A percentile compares a stretch with the other conserved stretches of the same genome.
These are phyloP conservation scores for Heteractis magnifica DNA, from an alignment of 92 coral and sea anemone genomes.

Conservation along the genomic window DNA sequence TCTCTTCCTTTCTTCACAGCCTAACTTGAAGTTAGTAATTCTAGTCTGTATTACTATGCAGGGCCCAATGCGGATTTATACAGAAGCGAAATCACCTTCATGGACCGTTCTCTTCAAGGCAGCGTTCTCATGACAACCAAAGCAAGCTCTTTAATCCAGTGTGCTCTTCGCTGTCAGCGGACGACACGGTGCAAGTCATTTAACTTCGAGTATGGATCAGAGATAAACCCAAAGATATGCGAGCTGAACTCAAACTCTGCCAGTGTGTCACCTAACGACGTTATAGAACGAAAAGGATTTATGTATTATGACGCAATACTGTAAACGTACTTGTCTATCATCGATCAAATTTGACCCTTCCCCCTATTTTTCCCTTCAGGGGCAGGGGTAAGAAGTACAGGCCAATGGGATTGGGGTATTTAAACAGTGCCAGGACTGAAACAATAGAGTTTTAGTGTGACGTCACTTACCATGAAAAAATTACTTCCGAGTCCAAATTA, in stretches of 20 bases:
- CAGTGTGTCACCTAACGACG: constrained; percentile 3
- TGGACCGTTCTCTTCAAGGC: constrained; percentile 41
- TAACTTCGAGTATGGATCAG: constrained; percentile 33
- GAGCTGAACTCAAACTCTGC: constrained; percentile 41
- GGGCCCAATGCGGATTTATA: constrained; percentile 29
- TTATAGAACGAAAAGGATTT: constrained; percentile 41
- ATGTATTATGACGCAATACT: constrained; percentile 38
- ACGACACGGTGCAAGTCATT: constrained; percentile 51
- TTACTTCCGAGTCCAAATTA: too few species aligned
- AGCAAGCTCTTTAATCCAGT: constrained; percentile 43
- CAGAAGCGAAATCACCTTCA: background rate
- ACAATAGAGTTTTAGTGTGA: too few species aligned
- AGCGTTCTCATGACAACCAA: constrained; percentile 31
- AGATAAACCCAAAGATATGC: constrained; percentile 28
- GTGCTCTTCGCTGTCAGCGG: constrained; percentile 63
- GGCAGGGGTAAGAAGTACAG: too few species aligned
- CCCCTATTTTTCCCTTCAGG: too few species aligned
- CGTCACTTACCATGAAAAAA: too few species aligned
- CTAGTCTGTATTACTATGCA: background rate
- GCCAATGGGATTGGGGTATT: too few species aligned
- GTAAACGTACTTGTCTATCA: background rate
- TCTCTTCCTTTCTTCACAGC: too few species aligned
- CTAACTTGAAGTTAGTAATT: too few species aligned
- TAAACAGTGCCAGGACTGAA: too few species aligned
- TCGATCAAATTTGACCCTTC: too few species aligned